A percentile compares a stretch with the other conserved stretches of the same genome.
Evolutionary conservation across 2,888 invertebrate species (phyloP).

Genomic region (Thecophora atra): DNA sequence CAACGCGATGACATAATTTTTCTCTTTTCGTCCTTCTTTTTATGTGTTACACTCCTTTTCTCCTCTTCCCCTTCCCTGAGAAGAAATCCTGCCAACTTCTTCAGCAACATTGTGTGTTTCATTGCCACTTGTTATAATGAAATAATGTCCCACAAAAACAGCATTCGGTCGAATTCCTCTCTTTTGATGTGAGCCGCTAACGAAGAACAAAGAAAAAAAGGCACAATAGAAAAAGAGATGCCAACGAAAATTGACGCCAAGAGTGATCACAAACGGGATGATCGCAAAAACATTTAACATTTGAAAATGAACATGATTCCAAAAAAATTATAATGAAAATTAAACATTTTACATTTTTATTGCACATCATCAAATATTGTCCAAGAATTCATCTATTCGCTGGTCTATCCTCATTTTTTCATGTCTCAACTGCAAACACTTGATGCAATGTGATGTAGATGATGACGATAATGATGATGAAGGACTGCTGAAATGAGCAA

Average conservation of each 20-base stretch:
- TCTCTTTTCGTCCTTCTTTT: background rate
- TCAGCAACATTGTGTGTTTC: background rate
- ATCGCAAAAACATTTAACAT: too few relatives aligned
- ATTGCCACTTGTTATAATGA: conserved; percentile 18
- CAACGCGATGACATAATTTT: conserved; percentile 23
- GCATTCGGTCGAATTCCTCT: background rate
- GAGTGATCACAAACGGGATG: too few relatives aligned
- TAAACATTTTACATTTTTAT: too few relatives aligned
- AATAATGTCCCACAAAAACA: conserved; percentile 3
- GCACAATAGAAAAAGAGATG: conserved; percentile 38
- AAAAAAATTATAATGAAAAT: too few relatives aligned
- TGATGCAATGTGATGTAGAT: conserved; percentile 13
- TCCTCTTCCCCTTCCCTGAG: background rate
- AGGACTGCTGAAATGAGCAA: conserved; percentile 57
- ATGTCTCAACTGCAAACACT: background rate
- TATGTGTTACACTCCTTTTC: background rate
- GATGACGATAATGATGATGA: too few relatives aligned
- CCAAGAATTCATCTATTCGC: too few relatives aligned
- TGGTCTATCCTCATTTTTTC: too few relatives aligned
- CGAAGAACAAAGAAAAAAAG: background rate
- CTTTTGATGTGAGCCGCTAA: conserved; percentile 13
- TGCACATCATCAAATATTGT: too few relatives aligned
- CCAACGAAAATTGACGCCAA: conserved; percentile 7
- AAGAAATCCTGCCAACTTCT: background rate
- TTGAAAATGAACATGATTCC: too few relatives aligned